Conservation (phyloP, 2,888 invertebrate genomes). For the Icerya purchasi region DNA sequence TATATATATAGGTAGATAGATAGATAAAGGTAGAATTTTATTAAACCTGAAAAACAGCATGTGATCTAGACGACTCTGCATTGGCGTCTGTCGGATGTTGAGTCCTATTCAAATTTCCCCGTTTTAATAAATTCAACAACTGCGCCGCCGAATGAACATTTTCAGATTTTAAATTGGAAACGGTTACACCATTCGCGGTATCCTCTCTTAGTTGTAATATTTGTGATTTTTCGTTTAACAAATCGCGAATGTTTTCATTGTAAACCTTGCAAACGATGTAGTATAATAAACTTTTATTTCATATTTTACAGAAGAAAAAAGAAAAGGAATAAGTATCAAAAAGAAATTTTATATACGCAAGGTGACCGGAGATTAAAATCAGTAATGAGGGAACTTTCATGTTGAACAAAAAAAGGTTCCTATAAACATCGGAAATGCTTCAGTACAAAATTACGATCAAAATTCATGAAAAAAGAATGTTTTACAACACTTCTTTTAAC, state of each 20-base stretch:
- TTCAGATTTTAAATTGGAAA: constrained; percentile 55
- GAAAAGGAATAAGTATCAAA: no score
- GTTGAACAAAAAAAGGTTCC: no score
- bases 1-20: no score
- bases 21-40: constrained; percentile 20
- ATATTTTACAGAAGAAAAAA: no score
- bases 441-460: no score
- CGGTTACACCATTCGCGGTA: constrained; percentile 35
- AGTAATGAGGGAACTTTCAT: no score
- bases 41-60: constrained; percentile 82
- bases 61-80: constrained; percentile 80
- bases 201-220: constrained; percentile 67
- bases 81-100: constrained; percentile 92
- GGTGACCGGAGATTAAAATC: no score
- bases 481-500: no score
- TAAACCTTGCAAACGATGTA: constrained; percentile 39
- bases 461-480: no score
- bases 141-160: constrained; percentile 51
- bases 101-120: constrained; percentile 68
- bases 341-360: no score
- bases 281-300: no score
- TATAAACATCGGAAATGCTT: no score
- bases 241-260: constrained; percentile 75
- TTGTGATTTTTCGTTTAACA: constrained; percentile 43
- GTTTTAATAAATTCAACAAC: constrained; percentile 49